These are phyloP conservation scores for Cerastis leucographa DNA, from an alignment of 2,888 invertebrate species.

Conservation along the genomic window DNA sequence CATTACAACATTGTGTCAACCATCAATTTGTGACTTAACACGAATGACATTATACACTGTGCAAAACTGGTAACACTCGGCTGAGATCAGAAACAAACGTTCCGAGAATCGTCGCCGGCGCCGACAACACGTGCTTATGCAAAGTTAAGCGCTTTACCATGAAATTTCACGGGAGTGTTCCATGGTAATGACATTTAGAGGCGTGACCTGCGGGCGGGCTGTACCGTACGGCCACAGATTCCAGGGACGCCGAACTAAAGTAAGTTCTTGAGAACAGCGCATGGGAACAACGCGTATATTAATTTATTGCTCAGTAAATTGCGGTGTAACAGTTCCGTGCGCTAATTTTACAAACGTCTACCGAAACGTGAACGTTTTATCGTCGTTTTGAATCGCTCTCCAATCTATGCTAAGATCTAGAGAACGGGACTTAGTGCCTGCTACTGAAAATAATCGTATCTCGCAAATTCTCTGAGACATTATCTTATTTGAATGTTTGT, in stretches of 20 bases:
- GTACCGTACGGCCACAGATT: conserved; percentile 73
- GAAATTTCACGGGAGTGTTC: conserved; percentile 70
- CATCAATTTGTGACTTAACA: conserved; percentile 37
- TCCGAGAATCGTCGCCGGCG: conserved; percentile 53
- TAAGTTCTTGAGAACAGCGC: conserved; percentile 41
- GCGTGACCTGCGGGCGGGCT: conserved; percentile 75
- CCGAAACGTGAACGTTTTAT: conserved; percentile 62
- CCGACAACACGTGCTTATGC: conserved; percentile 58
- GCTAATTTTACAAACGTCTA: conserved; percentile 56
- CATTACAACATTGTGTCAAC: conserved; percentile 34
- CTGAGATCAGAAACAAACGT: conserved; percentile 50
- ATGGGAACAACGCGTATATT: conserved; percentile 49
- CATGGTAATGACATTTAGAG: conserved; percentile 79
- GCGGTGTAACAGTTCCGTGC: conserved; percentile 53
- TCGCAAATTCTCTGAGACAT: conserved; percentile 24
- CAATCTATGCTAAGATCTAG: conserved; percentile 57
- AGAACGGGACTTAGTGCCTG: conserved; percentile 60
- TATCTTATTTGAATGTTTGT: conserved; percentile 28
- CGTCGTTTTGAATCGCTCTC: conserved; percentile 52
- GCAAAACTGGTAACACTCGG: conserved; percentile 31
- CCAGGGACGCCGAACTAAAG: conserved; percentile 57
- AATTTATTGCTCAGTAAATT: conserved; percentile 58
- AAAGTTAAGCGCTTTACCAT: conserved; percentile 54
- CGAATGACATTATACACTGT: conserved; percentile 44
- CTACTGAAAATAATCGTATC: conserved; percentile 45